phyloP scores from a whole-genome alignment of 2,888 invertebrate genomes.

The Drosophila subsilvestris region DNA sequence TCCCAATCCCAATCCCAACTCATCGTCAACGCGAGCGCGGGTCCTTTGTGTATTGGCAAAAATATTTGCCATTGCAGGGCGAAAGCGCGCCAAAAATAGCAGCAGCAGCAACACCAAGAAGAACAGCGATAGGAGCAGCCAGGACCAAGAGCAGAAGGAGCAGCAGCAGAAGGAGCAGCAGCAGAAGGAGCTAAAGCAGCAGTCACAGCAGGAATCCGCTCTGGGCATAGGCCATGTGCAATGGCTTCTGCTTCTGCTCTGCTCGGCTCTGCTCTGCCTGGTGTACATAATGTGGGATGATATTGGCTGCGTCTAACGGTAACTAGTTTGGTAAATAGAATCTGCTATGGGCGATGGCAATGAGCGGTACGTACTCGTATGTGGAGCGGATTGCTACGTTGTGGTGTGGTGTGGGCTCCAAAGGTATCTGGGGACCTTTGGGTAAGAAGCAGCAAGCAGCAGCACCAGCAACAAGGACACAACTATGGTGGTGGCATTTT shows the following conservation, averaged over 20 bases:
- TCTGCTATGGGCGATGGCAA: conserved; percentile 67
- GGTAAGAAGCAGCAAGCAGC: conserved; percentile 30
- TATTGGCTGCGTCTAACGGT: conserved; percentile 72
- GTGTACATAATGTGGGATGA: conserved; percentile 46
- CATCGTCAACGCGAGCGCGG: conserved; percentile 70
- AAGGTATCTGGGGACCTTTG: conserved; percentile 26
- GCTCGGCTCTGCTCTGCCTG: conserved; percentile 12
- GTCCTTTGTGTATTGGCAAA: conserved; percentile 75
- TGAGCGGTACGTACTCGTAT: not conserved
- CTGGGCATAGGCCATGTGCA: conserved; percentile 66
- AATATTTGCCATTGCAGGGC: conserved; percentile 76
- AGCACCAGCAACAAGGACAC: conserved; percentile 37
- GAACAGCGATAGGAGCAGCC: conserved; percentile 2
- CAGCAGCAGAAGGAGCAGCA: conserved; percentile 19
- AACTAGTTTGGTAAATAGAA: conserved; percentile 75
- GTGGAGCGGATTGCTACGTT: conserved; percentile 1
- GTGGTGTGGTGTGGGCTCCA: conserved; percentile 18
- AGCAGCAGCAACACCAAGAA: conserved; percentile 19
- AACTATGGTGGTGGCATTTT: conserved; percentile 47
- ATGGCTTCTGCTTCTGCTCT: no score
- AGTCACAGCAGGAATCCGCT: conserved; percentile 53
- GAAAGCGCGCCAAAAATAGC: conserved; percentile 72
- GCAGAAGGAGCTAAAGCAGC: conserved; percentile 26
- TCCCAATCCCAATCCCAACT: conserved; percentile 23
- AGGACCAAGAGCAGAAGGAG: conserved; percentile 2